Conservation (phyloP, 2,888 invertebrate species). For the Griposia aprilina region DNA sequence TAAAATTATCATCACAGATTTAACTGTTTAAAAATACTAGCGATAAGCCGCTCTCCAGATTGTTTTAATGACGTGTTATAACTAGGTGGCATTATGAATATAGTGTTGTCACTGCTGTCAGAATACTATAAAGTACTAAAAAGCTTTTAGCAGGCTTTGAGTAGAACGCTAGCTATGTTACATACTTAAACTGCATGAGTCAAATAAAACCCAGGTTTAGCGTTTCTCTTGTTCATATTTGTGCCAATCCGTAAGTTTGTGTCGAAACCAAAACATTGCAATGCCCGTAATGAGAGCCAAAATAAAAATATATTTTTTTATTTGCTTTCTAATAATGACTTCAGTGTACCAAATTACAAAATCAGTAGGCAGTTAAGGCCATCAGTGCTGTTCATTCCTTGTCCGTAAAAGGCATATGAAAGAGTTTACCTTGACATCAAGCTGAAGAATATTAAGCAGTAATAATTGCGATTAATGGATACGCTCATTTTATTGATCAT, state of each 20-base stretch:
- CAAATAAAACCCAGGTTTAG: not conserved
- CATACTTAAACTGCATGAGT: not conserved
- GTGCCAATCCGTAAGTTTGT: not conserved
- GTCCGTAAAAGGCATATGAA: conserved; percentile 55
- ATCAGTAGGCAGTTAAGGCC: conserved; percentile 36
- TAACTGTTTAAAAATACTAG: conserved; percentile 6
- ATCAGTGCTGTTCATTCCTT: conserved; percentile 44
- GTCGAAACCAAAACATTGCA: conserved; percentile 18
- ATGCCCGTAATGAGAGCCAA: conserved; percentile 6
- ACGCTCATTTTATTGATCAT: conserved; percentile 35
- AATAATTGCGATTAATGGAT: conserved; percentile 45
- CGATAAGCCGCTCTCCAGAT: not conserved
- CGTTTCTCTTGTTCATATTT: not conserved
- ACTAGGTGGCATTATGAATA: not conserved
- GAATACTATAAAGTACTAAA: not conserved
- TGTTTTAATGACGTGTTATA: not conserved
- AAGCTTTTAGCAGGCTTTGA: not conserved
- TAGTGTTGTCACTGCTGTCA: not conserved
- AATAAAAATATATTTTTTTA: not conserved
- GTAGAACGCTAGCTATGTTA: not conserved
- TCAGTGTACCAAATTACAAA: conserved; percentile 26
- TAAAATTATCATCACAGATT: not conserved
- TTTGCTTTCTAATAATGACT: conserved; percentile 9
- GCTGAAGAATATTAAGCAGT: conserved; percentile 49
- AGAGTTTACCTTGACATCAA: conserved; percentile 62